phyloP scores from a whole-genome alignment of 2,797 vertebrate genomes.

The Ataeniobius toweri region DNA sequence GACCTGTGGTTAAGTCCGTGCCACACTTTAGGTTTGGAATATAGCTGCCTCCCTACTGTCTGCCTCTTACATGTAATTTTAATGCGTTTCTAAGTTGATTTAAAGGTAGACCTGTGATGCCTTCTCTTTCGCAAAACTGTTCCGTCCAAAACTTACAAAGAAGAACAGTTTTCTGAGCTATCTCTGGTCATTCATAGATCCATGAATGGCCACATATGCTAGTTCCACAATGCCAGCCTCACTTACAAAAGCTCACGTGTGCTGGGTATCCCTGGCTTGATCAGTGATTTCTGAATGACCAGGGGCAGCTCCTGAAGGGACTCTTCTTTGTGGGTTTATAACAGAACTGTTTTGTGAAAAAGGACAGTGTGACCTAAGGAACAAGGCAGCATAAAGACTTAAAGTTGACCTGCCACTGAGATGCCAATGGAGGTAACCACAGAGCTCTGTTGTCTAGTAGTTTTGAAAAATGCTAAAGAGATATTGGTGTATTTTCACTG shows the following conservation, averaged over 20 bases:
- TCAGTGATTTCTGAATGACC: neutral
- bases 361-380: neutral
- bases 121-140: neutral
- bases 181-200: too few species aligned
- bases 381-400: neutral
- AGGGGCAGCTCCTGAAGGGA: too few species aligned
- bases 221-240: too few species aligned
- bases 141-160: neutral
- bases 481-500: neutral
- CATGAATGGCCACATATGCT: too few species aligned
- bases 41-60: neutral
- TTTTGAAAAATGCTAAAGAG: neutral
- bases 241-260: neutral
- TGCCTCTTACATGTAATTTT: neutral
- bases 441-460: neutral
- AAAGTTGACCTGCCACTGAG: neutral
- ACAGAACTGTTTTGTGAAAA: neutral
- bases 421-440: neutral
- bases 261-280: neutral
- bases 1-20: neutral
- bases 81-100: neutral
- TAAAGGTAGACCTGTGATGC: neutral
- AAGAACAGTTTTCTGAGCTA: neutral
- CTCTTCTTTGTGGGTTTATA: neutral
- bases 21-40: neutral